Evolutionary conservation across 2,888 invertebrate species (phyloP).

Genomic region (Drosophila cognata): DNA sequence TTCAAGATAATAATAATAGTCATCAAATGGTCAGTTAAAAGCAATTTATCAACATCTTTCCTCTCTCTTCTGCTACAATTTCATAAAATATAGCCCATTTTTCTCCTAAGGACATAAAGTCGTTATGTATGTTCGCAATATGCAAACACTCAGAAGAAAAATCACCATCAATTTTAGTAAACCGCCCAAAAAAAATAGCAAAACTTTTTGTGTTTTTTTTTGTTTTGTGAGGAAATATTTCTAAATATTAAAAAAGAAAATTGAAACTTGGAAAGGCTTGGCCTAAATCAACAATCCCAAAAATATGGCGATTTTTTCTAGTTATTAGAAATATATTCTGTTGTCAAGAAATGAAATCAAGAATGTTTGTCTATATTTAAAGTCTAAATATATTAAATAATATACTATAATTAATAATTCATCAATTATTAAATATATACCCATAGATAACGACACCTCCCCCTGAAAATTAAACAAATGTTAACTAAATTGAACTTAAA

Average conservation of each 20-base stretch:
- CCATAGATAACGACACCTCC: background rate
- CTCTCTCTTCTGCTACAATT: slow-evolving; percentile 21
- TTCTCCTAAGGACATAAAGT: background rate
- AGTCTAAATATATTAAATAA: too few relatives aligned
- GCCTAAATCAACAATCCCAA: background rate
- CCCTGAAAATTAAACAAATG: background rate
- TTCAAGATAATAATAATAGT: background rate
- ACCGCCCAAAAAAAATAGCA: background rate
- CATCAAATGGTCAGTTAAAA: slow-evolving; percentile 30
- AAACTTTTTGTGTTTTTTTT: background rate
- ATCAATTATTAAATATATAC: background rate
- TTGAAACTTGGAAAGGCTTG: background rate
- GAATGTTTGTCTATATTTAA: too few relatives aligned
- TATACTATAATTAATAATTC: background rate
- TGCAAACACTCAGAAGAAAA: background rate
- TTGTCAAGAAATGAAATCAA: background rate
- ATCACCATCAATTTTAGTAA: background rate
- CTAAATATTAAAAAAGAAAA: too few relatives aligned
- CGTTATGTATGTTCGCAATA: background rate
- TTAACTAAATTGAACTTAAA: background rate
- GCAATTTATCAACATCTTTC: slow-evolving; percentile 38
- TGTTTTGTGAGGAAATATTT: background rate
- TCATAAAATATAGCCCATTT: slow-evolving; percentile 1
- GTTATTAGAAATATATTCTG: background rate
- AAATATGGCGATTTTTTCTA: background rate